phyloP scores from a whole-genome alignment of 1,140 invertebrate genomes.

The Caenorhabditis inopinata region DNA sequence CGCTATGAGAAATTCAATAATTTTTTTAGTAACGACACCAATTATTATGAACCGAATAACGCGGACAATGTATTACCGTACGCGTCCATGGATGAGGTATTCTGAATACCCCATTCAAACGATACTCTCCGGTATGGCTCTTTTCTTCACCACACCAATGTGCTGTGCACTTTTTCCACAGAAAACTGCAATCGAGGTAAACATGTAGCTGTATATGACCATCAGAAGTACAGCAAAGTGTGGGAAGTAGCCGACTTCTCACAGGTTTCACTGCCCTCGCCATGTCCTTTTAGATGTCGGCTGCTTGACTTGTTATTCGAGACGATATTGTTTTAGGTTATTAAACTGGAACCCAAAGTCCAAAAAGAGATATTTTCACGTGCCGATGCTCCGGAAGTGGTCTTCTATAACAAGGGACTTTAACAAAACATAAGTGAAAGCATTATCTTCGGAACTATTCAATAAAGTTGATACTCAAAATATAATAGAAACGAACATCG shows the following conservation, averaged over 20 bases:
- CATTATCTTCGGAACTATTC: too few species aligned
- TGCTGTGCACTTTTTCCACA: slow-evolving; percentile 65
- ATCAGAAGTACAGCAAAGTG: too few species aligned
- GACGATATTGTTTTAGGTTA: neutral
- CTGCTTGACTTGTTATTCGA: too few species aligned
- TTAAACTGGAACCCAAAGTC: neutral
- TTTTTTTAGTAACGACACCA: slow-evolving; percentile 52
- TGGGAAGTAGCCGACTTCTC: too few species aligned
- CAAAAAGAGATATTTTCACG: neutral
- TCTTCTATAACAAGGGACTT: slow-evolving; percentile 37
- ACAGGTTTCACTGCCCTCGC: too few species aligned
- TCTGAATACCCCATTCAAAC: slow-evolving; percentile 15
- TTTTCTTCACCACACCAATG: slow-evolving; percentile 56
- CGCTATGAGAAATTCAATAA: too few species aligned
- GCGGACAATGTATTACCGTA: slow-evolving; percentile 52
- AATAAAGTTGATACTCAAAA: too few species aligned
- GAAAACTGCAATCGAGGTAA: slow-evolving; percentile 51
- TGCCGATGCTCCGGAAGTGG: slow-evolving; percentile 18
- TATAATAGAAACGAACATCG: too few species aligned
- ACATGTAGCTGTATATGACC: neutral
- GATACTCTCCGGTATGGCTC: slow-evolving; percentile 37
- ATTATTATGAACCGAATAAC: slow-evolving; percentile 54
- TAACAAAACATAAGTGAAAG: too few species aligned
- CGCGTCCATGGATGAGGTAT: slow-evolving; percentile 35
- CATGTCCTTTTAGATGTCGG: too few species aligned